Conservation (phyloP, 2,113 vertebrate genomes). For the Ginglymostoma cirratum region DNA sequence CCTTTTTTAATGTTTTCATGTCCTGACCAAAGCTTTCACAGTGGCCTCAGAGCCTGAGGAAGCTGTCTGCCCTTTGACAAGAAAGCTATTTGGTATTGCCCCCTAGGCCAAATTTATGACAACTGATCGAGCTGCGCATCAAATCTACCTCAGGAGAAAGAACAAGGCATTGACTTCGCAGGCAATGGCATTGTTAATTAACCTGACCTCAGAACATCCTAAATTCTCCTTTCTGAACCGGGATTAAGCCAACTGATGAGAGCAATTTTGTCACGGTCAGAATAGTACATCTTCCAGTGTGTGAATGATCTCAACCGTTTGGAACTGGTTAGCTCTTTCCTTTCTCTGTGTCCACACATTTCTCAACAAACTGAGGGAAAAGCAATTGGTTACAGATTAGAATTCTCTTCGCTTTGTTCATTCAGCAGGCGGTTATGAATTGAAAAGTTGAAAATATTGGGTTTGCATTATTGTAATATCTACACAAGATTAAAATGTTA, state of each 20-base stretch:
- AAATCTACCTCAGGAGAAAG: constrained; percentile 45
- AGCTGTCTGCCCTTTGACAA: constrained; percentile 39
- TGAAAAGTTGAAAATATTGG: not conserved
- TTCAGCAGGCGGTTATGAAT: not conserved
- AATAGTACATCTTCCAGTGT: not conserved
- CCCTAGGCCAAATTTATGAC: constrained; percentile 43
- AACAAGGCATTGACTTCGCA: constrained; percentile 48
- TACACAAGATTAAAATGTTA: not conserved
- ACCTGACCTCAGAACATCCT: constrained; percentile 49
- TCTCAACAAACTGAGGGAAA: not conserved
- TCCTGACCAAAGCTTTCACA: constrained; percentile 39
- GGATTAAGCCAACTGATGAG: constrained; percentile 49
- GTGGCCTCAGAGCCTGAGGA: constrained; percentile 46
- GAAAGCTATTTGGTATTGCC: not conserved
- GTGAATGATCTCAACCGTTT: not conserved
- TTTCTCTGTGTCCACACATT: not conserved
- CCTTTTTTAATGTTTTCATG: constrained; percentile 47
- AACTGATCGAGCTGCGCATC: constrained; percentile 49
- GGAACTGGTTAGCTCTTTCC: too few relatives aligned
- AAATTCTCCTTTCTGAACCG: constrained; percentile 46
- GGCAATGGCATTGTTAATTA: constrained; percentile 49
- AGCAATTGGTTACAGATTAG: not conserved
- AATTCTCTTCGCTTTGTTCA: not conserved
- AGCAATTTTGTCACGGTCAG: constrained; percentile 47
- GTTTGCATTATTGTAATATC: not conserved